Evolutionary conservation across 2,888 invertebrate genomes (phyloP), one percentile per base, ranked within the genome.

Genomic region (Rhynchonema sp.): DNA sequence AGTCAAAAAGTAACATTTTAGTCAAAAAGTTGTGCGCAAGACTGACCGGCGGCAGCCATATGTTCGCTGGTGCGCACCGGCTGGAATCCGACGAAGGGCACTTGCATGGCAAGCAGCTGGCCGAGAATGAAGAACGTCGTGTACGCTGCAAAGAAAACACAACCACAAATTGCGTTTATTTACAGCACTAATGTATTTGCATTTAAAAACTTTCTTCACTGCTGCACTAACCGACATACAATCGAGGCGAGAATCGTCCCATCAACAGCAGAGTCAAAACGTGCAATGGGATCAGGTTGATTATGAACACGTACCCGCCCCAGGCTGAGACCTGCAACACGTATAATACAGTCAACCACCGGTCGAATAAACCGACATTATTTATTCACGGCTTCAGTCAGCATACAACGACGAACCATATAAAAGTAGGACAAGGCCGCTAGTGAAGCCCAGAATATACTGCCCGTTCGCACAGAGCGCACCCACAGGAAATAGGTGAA

Each of bases 291-390:
- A 99, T 96, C 72, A 99, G 78, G 77, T 99, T 99, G 73, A 96
- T 98, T 69, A 99, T 98, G 75, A 96, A 99, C 52, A 98, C 96
- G 73, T 98, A 98, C 64, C 98, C 98, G 67, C 98, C 98, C 98
- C 98, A 98, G 65, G 96, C 96, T 63, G 94, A 96, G 1, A 96
- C 85, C 86, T 86, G 72, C 55, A 78, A 57, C 2, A 30, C 20
- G 20, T 13, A 38, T 38, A 38, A 38, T 20, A 38, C 38, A 9
- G 20, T 13, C 38, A 38, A 38, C 20, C 20, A 38, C 9, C 38
- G 38, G 20, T 38, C 38, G 20, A 13, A 20, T 9, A 20, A 38
- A 13, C 13, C 38, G 9, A 38, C 38, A 38, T 13, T 13, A 38
- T 38, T 38, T n/a, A n/a, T n/a, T n/a, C n/a, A n/a, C 38, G 20